Conservation (phyloP, 2,888 invertebrate genomes). For the Lycaena phlaeas region DNA sequence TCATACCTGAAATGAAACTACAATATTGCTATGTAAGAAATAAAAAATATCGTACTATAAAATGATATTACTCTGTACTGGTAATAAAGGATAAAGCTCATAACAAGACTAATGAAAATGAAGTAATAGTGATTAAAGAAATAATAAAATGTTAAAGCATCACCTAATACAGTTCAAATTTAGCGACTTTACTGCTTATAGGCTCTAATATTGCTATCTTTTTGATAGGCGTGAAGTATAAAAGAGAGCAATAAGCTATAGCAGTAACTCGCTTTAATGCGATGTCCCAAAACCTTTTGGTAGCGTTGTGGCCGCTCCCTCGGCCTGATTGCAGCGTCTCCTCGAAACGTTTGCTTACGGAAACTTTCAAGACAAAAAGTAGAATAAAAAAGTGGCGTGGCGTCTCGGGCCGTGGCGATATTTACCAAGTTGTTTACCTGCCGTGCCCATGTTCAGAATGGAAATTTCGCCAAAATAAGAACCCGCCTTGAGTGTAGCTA, state of each 20-base stretch:
- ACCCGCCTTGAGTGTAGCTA: constrained; percentile 97
- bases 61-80: background rate
- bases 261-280: constrained; percentile 30
- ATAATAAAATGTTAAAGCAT: constrained; percentile 44
- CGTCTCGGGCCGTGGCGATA: constrained; percentile 78
- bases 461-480: constrained; percentile 99
- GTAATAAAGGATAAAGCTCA: constrained; percentile 11
- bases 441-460: constrained; percentile 99
- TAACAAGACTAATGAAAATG: constrained; percentile 28
- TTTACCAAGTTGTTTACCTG: constrained; percentile 98
- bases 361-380: constrained; percentile 57
- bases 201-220: constrained; percentile 24
- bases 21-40: constrained; percentile 20
- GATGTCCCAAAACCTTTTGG: constrained; percentile 70
- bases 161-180: constrained; percentile 34
- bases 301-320: constrained; percentile 65
- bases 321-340: constrained; percentile 72
- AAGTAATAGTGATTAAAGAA: constrained; percentile 30
- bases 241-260: constrained; percentile 29
- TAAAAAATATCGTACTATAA: constrained; percentile 29
- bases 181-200: constrained; percentile 39
- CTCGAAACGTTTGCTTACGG: constrained; percentile 58
- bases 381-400: constrained; percentile 69
- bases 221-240: constrained; percentile 3
- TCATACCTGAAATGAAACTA: constrained; percentile 32